These are phyloP conservation scores for Lycorma delicatula DNA, from an alignment of 1,140 invertebrate genomes.

Conservation along the genomic window DNA sequence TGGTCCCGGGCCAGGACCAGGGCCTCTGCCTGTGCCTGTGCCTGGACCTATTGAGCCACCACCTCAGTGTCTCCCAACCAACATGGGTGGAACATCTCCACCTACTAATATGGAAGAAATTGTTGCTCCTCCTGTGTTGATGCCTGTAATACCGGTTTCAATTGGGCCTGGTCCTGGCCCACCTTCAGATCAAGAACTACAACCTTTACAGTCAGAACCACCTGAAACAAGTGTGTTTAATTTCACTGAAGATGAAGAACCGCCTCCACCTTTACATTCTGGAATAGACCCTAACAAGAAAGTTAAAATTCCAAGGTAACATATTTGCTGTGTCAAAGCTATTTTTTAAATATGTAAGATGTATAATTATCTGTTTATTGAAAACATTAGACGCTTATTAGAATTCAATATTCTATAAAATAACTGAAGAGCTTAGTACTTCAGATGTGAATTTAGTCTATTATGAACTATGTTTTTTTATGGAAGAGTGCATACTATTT, in stretches of 20 bases:
- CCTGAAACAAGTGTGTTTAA: conserved; percentile 30
- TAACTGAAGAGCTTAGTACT: no score
- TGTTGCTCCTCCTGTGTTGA: conserved; percentile 12
- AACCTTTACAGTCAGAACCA: neutral
- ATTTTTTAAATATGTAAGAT: no score
- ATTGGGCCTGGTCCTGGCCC: conserved; percentile 9
- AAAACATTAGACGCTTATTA: no score
- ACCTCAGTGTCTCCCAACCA: neutral
- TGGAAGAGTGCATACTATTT: no score
- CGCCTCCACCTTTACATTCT: conserved; percentile 29
- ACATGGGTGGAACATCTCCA: neutral
- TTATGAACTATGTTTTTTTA: no score
- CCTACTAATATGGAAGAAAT: neutral
- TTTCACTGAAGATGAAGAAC: conserved; percentile 33
- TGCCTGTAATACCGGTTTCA: neutral
- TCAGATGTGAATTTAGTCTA: no score
- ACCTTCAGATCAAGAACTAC: neutral
- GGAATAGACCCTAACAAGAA: conserved; percentile 19
- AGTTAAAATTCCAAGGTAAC: conserved; percentile 34
- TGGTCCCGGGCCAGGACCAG: neutral
- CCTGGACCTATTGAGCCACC: neutral
- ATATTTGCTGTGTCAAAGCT: neutral
- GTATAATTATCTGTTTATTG: no score
- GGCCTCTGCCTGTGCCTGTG: neutral
- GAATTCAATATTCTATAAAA: no score